A percentile compares a stretch with the other conserved stretches of the same genome.
Evolutionary conservation across 1,140 invertebrate species (phyloP).

Genomic region (Pogonomyrmex californicus): DNA sequence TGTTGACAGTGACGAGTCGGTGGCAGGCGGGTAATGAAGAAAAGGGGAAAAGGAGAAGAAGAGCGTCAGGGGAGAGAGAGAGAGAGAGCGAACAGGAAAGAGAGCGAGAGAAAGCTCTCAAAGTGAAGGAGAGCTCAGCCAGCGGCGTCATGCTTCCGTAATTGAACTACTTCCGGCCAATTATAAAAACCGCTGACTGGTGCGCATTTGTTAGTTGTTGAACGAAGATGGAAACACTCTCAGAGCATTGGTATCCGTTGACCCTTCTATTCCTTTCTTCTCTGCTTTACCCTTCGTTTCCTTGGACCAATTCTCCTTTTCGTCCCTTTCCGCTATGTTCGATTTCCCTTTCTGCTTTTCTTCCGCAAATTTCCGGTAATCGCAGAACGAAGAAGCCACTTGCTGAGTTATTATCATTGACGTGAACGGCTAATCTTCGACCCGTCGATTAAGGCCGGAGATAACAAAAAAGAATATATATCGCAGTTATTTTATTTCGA

Average conservation of each 20-base stretch:
- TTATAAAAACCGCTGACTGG: slow-evolving; percentile 81
- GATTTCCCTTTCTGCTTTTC: slow-evolving; percentile 19
- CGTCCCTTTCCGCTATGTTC: slow-evolving; percentile 6
- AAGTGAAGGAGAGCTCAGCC: slow-evolving; percentile 51
- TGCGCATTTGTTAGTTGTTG: slow-evolving; percentile 71
- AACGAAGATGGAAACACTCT: slow-evolving; percentile 64
- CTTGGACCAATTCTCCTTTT: background rate
- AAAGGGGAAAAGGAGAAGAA: background rate
- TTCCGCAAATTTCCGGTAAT: slow-evolving; percentile 39
- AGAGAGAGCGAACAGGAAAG: slow-evolving; percentile 27
- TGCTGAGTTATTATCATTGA: slow-evolving; percentile 60
- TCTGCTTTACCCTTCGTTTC: background rate
- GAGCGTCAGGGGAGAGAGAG: background rate
- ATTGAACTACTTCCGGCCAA: slow-evolving; percentile 82
- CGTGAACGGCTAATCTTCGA: slow-evolving; percentile 51
- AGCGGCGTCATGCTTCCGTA: slow-evolving; percentile 73
- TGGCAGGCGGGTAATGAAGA: slow-evolving; percentile 1
- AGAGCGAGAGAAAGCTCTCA: slow-evolving; percentile 61
- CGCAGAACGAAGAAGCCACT: slow-evolving; percentile 42
- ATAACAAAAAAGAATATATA: slow-evolving; percentile 9
- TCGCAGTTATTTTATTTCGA: background rate
- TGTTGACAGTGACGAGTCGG: slow-evolving; percentile 55
- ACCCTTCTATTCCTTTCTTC: background rate
- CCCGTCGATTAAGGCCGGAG: background rate
- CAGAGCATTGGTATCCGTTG: background rate